These are phyloP conservation scores for Scaptomyza cyrtandrae DNA, from an alignment of 2,888 invertebrate genomes.

Conservation along the genomic window DNA sequence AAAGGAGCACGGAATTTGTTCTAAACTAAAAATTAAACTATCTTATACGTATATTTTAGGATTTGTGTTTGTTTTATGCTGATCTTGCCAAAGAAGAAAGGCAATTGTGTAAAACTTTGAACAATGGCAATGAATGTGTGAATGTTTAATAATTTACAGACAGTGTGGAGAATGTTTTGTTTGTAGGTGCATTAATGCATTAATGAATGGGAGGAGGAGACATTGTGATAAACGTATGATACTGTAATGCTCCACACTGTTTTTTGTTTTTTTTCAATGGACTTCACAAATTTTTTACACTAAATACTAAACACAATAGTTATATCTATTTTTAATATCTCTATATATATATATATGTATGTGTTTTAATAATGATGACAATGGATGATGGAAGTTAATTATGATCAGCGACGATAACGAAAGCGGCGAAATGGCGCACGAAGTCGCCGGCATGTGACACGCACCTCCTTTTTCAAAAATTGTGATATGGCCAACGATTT, in stretches of 20 bases:
- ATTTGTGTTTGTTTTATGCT: slow-evolving; percentile 5
- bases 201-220: background rate
- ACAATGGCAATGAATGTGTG: slow-evolving; percentile 17
- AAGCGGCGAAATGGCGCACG: slow-evolving; percentile 83
- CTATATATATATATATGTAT: slow-evolving; percentile 1
- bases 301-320: slow-evolving; percentile 44
- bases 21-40: slow-evolving; percentile 72
- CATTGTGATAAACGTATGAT: slow-evolving; percentile 22
- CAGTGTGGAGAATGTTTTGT: background rate
- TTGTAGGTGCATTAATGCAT: background rate
- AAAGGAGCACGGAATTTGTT: slow-evolving; percentile 60
- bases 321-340: background rate
- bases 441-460: slow-evolving; percentile 82
- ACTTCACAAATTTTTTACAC: slow-evolving; percentile 42
- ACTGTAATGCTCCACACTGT: background rate
- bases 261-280: background rate
- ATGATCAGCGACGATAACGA: slow-evolving; percentile 82
- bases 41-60: slow-evolving; percentile 67
- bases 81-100: slow-evolving; percentile 33
- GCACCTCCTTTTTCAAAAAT: slow-evolving; percentile 83
- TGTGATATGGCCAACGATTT: slow-evolving; percentile 82
- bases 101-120: slow-evolving; percentile 4
- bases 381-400: slow-evolving; percentile 2
- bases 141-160: slow-evolving; percentile 42
- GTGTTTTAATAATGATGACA: slow-evolving; percentile 23